A percentile compares a stretch with the other conserved stretches of the same genome.
Conservation (phyloP, 1,140 invertebrate species). For the Scaptomyza hsui region DNA sequence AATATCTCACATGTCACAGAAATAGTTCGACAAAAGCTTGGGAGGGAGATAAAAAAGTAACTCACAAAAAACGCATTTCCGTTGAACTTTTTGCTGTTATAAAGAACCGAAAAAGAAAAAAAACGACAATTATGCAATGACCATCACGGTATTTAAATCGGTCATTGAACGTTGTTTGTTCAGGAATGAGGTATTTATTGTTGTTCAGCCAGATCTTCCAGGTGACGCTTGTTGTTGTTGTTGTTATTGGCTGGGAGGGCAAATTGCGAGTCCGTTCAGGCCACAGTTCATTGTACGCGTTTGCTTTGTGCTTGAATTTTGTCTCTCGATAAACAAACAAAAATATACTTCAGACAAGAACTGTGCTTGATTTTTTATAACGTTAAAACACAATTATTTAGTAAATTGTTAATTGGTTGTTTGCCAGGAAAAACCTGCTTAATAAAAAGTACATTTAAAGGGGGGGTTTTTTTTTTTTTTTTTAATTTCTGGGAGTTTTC, state of each 20-base stretch:
- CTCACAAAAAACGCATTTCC: conserved; percentile 58
- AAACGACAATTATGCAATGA: conserved; percentile 66
- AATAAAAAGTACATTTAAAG: too few species aligned
- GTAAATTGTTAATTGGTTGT: neutral
- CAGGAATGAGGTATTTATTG: conserved; percentile 25
- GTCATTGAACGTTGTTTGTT: conserved; percentile 62
- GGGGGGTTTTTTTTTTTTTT: too few species aligned
- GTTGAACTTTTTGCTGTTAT: conserved; percentile 36
- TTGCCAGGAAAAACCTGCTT: too few species aligned
- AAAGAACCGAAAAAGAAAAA: neutral
- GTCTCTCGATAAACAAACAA: neutral
- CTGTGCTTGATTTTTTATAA: conserved; percentile 7
- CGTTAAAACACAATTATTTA: neutral
- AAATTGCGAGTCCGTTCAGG: conserved; percentile 25
- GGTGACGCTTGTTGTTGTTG: conserved; percentile 28
- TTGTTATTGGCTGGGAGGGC: conserved; percentile 29
- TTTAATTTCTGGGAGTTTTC: too few species aligned
- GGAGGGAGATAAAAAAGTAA: neutral
- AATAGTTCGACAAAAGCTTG: too few species aligned
- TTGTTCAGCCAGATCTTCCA: conserved; percentile 37
- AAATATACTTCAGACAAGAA: neutral
- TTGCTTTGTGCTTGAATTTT: conserved; percentile 32
- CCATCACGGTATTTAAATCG: conserved; percentile 49
- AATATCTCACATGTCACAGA: neutral
- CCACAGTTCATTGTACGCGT: conserved; percentile 46